These are phyloP conservation scores for Antrozous pallidus DNA, from an alignment of 2,797 vertebrate genomes.

Conservation along the genomic window DNA sequence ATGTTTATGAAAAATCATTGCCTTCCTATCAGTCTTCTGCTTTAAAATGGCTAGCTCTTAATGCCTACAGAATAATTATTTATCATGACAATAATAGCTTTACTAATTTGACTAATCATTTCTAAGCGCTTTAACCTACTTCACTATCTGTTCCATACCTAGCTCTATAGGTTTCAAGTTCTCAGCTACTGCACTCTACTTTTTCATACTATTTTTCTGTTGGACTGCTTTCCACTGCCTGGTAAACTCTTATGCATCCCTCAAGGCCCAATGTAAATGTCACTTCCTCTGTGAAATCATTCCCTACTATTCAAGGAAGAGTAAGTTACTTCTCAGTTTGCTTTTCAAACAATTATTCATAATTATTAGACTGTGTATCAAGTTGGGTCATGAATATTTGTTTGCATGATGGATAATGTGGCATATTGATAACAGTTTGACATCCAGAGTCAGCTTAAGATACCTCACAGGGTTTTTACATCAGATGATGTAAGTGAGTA, in stretches of 20 bases:
- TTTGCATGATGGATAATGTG: background rate
- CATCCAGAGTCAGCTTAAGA: background rate
- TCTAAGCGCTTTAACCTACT: background rate
- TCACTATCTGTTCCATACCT: background rate
- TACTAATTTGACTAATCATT: background rate
- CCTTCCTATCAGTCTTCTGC: background rate
- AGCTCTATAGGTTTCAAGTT: background rate
- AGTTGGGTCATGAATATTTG: background rate
- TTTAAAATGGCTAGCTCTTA: background rate
- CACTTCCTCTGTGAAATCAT: background rate
- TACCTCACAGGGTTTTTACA: background rate
- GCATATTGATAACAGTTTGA: background rate
- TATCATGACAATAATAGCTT: background rate
- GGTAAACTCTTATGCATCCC: background rate
- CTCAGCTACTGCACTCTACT: background rate
- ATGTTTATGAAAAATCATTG: background rate
- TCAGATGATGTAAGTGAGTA: background rate
- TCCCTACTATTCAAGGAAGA: background rate
- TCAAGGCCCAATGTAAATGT: background rate
- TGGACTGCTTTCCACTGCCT: background rate
- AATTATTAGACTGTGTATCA: background rate
- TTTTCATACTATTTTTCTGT: background rate
- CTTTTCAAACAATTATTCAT: conserved; percentile 11
- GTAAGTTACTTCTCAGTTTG: background rate
- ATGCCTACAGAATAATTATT: background rate